Conservation (phyloP, 2,888 invertebrate species). For the Drosophila nigricruria region DNA sequence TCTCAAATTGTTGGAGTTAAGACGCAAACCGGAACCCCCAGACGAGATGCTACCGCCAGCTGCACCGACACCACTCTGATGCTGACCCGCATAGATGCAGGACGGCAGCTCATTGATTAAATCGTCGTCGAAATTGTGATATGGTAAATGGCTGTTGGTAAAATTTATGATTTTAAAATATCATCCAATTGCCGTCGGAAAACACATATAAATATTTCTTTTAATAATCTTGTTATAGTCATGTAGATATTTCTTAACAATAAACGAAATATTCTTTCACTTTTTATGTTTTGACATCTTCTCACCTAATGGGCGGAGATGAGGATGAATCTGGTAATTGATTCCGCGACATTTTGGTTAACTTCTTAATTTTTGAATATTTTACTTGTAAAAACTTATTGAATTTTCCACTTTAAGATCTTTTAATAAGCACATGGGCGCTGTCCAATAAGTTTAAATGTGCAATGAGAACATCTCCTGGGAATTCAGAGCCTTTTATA, state of each 20-base stretch:
- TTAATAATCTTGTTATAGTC: neutral
- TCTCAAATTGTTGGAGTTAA: conserved; percentile 82
- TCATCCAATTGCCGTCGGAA: conserved; percentile 36
- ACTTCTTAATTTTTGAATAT: neutral
- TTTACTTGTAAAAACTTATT: neutral
- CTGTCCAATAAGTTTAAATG: conserved; percentile 66
- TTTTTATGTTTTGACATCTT: neutral
- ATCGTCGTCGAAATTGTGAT: conserved; percentile 86
- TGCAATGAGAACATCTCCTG: conserved; percentile 72
- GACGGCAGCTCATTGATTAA: conserved; percentile 91
- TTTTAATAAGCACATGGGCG: conserved; percentile 24
- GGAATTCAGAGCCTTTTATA: conserved; percentile 78
- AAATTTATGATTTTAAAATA: neutral
- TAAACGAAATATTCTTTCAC: neutral
- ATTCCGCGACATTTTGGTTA: conserved; percentile 85
- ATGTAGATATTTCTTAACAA: neutral
- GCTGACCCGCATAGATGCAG: conserved; percentile 91
- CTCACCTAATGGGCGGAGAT: conserved; percentile 88
- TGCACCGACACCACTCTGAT: conserved; percentile 76
- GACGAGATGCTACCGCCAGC: conserved; percentile 50
- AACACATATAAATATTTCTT: neutral
- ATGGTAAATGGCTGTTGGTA: conserved; percentile 81
- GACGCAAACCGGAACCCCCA: conserved; percentile 67
- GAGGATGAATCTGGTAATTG: conserved; percentile 90
- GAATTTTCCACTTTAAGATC: neutral